phyloP scores from a whole-genome alignment of 2,113 vertebrate species.

The Dascyllus trimaculatus region DNA sequence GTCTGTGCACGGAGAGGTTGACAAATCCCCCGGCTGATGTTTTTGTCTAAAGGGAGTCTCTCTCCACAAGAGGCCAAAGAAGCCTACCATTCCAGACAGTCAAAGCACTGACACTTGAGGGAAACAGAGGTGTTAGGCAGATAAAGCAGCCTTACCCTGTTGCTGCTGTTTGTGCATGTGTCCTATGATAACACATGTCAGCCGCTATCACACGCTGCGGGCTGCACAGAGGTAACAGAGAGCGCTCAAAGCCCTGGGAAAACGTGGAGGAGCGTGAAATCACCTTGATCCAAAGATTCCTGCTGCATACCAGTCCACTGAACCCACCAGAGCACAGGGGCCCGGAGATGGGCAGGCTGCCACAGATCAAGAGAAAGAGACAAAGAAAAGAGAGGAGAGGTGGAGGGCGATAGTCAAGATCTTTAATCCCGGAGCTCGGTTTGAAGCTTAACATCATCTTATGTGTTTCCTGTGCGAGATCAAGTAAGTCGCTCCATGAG shows the following conservation, averaged over 20 bases:
- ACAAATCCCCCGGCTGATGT: constrained; percentile 46
- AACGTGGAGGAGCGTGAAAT: constrained; percentile 89
- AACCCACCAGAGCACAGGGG: constrained; percentile 83
- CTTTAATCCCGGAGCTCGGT: constrained; percentile 68
- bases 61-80: constrained; percentile 49
- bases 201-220: constrained; percentile 77
- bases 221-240: constrained; percentile 85
- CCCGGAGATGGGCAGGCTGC: constrained; percentile 75
- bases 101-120: constrained; percentile 71
- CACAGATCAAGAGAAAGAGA: constrained; percentile 74
- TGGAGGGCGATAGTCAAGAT: constrained; percentile 60
- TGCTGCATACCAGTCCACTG: constrained; percentile 86
- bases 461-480: constrained; percentile 69
- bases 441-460: constrained; percentile 68
- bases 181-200: constrained; percentile 85
- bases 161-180: constrained; percentile 78
- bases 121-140: constrained; percentile 76
- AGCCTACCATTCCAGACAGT: constrained; percentile 57
- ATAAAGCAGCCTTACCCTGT: constrained; percentile 70
- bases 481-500: constrained; percentile 60
- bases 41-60: constrained; percentile 37
- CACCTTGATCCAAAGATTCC: constrained; percentile 90
- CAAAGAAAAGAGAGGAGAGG: constrained; percentile 58
- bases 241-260: constrained; percentile 86
- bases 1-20: constrained; percentile 29